These are phyloP conservation scores for Psococerastis gibbosa DNA, from an alignment of 2,888 invertebrate species.

Conservation along the genomic window DNA sequence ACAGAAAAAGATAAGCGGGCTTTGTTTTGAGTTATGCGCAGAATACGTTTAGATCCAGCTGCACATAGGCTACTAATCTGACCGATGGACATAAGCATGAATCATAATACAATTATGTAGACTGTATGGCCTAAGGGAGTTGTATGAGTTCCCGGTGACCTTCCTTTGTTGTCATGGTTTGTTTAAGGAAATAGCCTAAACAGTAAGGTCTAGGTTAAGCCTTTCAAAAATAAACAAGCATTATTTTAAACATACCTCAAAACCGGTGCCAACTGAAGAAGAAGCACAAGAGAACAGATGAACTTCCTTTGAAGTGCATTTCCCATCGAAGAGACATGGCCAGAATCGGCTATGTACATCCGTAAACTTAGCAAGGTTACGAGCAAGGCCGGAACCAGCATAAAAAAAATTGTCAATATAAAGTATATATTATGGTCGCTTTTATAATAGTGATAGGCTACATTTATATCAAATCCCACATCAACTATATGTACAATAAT, in stretches of 20 bases:
- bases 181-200: background rate
- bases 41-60: no score
- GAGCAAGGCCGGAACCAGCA: constrained; percentile 52
- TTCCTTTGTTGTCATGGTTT: no score
- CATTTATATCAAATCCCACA: constrained; percentile 45
- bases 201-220: background rate
- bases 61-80: no score
- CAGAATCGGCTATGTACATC: constrained; percentile 42
- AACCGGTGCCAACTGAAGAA: constrained; percentile 55
- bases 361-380: constrained; percentile 53
- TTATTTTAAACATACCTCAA: constrained; percentile 33
- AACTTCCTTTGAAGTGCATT: constrained; percentile 36
- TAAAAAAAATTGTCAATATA: constrained; percentile 46
- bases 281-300: constrained; percentile 38
- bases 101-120: constrained; percentile 19
- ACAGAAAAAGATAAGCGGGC: no score
- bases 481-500: constrained; percentile 50
- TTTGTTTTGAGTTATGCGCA: no score
- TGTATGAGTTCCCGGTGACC: no score
- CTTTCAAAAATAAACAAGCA: no score
- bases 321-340: constrained; percentile 32
- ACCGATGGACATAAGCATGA: background rate
- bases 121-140: background rate
- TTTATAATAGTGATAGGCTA: constrained; percentile 43
- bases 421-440: constrained; percentile 38